These are phyloP conservation scores for Bryconaethiops microstoma DNA, from an alignment of 2,797 vertebrate species.

Conservation along the genomic window DNA sequence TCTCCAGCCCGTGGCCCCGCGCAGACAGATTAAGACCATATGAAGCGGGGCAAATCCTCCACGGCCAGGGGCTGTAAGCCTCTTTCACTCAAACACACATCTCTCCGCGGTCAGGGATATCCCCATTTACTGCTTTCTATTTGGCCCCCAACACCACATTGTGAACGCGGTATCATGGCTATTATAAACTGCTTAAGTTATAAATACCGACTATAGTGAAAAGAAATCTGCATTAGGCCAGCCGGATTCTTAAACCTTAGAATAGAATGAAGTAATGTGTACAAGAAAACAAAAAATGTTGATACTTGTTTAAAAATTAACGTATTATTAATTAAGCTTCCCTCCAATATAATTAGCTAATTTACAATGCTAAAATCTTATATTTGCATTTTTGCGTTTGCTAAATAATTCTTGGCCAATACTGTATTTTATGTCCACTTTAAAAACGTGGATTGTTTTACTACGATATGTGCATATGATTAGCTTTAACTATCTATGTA, in stretches of 20 bases:
- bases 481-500: too few species aligned
- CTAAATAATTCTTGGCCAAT: too few species aligned
- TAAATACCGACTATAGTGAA: background rate
- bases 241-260: too few species aligned
- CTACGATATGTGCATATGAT: too few species aligned
- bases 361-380: background rate
- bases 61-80: constrained; percentile 81
- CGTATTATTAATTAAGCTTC: too few species aligned
- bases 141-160: constrained; percentile 49
- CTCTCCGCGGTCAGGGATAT: constrained; percentile 69
- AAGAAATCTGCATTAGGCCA: background rate
- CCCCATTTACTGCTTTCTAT: constrained; percentile 63
- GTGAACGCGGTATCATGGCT: constrained; percentile 4
- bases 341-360: too few species aligned
- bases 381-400: background rate
- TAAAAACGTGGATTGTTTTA: too few species aligned
- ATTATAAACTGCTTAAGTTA: constrained; percentile 13
- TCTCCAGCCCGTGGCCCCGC: constrained; percentile 73
- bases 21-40: constrained; percentile 85
- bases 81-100: constrained; percentile 81
- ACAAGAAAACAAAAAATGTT: background rate
- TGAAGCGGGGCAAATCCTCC: constrained; percentile 80
- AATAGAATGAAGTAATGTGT: too few species aligned
- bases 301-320: background rate
- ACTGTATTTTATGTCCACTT: too few species aligned